Base-by-base conservation (phyloP, 2,797 vertebrate species). In the Serranus cabrilla region DNA sequence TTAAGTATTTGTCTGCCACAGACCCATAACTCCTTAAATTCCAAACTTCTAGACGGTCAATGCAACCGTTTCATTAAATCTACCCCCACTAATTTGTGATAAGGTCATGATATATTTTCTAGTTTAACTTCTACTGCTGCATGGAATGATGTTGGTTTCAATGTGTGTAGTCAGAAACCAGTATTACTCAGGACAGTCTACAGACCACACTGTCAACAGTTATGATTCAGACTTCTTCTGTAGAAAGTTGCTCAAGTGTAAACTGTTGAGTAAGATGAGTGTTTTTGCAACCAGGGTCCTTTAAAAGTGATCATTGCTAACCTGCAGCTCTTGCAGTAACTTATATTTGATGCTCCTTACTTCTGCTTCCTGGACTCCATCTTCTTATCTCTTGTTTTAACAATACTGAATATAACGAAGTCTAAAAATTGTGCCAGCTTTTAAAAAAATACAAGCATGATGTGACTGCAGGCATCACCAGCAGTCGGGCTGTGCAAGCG, bases 361-460 rank as follows among this genome's bases (percentile, higher is more conserved):
- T 37, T 58, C 13, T 57, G 34, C 58, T 49, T 25, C 50, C 63
- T 62, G 46, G 9, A 34, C 23, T 68, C 11, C 12, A 10, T 40
- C 16, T 60, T 47, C 20, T 59, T 55, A 71, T 72, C 54, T 65
- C 55, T 62, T 65, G 50, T 74, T 63, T 34, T 18, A 47, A 59
- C 21, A 42, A 23, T 37, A 21, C 18, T 17, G 27, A 72, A 40
- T 14, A 46, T 11, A 78, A 69, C 9, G 1, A 43, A 52, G 17
- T 70, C 23, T 11, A 21, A 2, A 39, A 60, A 74, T 43, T 56
- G 34, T 40, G 25, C 25, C 20, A 55, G 45, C 39, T 74, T 78
- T 85, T 11, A 20, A 50, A 34, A 34, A 85, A 74, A 66, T 4
- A 43, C 2, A 42, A 66, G 39, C 31, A 21, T 57, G 59, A 76